A percentile compares a stretch with the other conserved stretches of the same genome.
These are phyloP conservation scores for Scolopax bukidnonensis DNA, from an alignment of 2,797 vertebrate species.

Conservation along the genomic window DNA sequence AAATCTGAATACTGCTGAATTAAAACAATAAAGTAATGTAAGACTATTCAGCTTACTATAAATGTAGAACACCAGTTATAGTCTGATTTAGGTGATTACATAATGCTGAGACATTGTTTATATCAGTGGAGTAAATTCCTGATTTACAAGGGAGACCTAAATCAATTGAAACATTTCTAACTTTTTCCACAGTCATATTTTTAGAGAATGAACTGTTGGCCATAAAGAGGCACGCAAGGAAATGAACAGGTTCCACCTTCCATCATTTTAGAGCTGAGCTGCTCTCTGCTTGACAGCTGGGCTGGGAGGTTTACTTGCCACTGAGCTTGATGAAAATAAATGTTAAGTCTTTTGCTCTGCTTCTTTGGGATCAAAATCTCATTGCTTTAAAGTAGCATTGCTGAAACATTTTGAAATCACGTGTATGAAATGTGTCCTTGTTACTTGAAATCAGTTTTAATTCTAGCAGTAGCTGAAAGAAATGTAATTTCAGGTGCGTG, in stretches of 20 bases:
- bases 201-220: slow-evolving; percentile 14
- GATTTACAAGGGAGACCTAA: slow-evolving; percentile 21
- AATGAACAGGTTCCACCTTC: slow-evolving; percentile 24
- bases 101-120: slow-evolving; percentile 1
- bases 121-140: slow-evolving; percentile 16
- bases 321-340: neutral
- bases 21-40: neutral
- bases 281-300: neutral
- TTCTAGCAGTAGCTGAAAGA: neutral
- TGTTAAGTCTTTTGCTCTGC: neutral
- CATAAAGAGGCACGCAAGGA: neutral
- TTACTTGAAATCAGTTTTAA: neutral
- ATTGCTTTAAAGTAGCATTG: neutral
- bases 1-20: neutral
- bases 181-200: slow-evolving; percentile 36
- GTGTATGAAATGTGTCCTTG: neutral
- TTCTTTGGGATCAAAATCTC: neutral
- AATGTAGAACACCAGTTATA: neutral
- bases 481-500: neutral
- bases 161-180: slow-evolving; percentile 20
- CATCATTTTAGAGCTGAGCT: neutral
- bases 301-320: neutral
- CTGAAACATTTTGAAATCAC: neutral
- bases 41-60: neutral
- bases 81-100: neutral